Percentiles rank a stretch among this genome's conserved stretches.
These are phyloP conservation scores for Mallateleia sp. DNA, from an alignment of 2,888 invertebrate genomes.

Conservation along the genomic window DNA sequence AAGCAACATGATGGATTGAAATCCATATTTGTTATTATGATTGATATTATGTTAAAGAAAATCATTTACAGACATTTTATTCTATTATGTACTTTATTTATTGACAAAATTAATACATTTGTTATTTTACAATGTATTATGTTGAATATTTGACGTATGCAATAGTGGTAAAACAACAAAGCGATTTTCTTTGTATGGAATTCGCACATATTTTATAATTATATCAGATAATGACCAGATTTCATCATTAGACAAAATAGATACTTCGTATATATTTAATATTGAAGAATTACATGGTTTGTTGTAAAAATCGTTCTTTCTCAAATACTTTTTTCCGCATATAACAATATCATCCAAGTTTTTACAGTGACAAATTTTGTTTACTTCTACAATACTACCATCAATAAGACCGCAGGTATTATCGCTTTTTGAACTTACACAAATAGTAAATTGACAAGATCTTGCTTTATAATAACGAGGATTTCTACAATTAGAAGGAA, in stretches of 20 bases:
- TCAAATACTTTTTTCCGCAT: slow-evolving; percentile 39
- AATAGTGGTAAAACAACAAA: slow-evolving; percentile 31
- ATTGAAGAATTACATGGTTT: slow-evolving; percentile 35
- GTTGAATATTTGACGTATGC: background rate
- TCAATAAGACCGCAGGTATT: slow-evolving; percentile 21
- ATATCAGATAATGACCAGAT: slow-evolving; percentile 29
- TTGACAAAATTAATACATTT: too few relatives aligned
- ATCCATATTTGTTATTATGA: too few relatives aligned
- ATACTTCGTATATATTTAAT: slow-evolving; percentile 34
- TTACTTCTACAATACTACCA: slow-evolving; percentile 18
- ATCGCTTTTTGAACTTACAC: slow-evolving; percentile 6
- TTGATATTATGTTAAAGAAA: too few relatives aligned
- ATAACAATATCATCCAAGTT: slow-evolving; percentile 3
- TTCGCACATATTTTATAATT: slow-evolving; percentile 24
- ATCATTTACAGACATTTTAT: too few relatives aligned
- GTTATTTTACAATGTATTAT: too few relatives aligned
- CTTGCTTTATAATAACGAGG: slow-evolving; percentile 22
- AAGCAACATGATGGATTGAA: too few relatives aligned
- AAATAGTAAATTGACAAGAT: slow-evolving; percentile 13
- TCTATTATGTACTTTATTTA: too few relatives aligned
- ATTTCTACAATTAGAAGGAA: slow-evolving; percentile 27
- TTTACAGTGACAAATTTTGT: slow-evolving; percentile 11
- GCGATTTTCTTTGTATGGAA: slow-evolving; percentile 23
- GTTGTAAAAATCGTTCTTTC: slow-evolving; percentile 22
- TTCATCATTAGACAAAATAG: slow-evolving; percentile 10